Percentiles rank a stretch among this genome's conserved stretches.
Evolutionary conservation across 2,888 invertebrate genomes (phyloP).

Genomic region (Temnothorax ravouxi): DNA sequence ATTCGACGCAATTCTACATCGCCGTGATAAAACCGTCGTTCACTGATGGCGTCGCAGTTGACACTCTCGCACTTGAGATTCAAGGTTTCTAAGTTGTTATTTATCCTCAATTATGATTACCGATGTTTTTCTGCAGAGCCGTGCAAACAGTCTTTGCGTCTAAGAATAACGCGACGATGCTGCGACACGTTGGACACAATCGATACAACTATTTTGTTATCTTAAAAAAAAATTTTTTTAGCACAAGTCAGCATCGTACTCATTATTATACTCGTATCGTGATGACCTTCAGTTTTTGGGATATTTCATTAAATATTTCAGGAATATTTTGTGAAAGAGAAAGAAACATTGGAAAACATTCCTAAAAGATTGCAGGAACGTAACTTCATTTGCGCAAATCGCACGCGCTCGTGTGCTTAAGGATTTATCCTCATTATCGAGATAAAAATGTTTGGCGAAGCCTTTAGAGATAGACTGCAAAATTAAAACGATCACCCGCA

Average conservation of each 20-base stretch:
- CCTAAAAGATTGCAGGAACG: not conserved
- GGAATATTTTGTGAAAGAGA: not conserved
- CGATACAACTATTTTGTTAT: not conserved
- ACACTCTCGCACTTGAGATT: conserved; percentile 24
- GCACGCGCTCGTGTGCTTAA: not conserved
- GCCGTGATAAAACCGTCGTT: conserved; percentile 32
- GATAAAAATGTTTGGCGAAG: conserved; percentile 23
- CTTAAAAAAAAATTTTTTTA: not conserved
- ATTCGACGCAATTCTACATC: conserved; percentile 68
- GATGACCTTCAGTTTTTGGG: not conserved
- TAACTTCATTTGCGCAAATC: conserved; percentile 5
- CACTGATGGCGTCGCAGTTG: not conserved
- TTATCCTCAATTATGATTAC: not conserved
- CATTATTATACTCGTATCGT: not conserved
- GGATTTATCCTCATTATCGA: conserved; percentile 29
- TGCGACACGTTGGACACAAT: not conserved
- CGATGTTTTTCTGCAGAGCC: not conserved
- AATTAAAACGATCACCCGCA: not conserved
- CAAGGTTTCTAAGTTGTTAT: conserved; percentile 9
- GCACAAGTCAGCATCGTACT: not conserved
- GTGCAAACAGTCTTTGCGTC: not conserved
- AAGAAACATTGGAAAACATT: not conserved
- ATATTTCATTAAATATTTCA: not conserved
- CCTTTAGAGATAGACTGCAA: conserved; percentile 2
- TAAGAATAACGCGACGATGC: not conserved